Evolutionary conservation across 2,888 invertebrate genomes (phyloP), one percentile per base, ranked within the genome.

Genomic region (Eucera pruinosa): DNA sequence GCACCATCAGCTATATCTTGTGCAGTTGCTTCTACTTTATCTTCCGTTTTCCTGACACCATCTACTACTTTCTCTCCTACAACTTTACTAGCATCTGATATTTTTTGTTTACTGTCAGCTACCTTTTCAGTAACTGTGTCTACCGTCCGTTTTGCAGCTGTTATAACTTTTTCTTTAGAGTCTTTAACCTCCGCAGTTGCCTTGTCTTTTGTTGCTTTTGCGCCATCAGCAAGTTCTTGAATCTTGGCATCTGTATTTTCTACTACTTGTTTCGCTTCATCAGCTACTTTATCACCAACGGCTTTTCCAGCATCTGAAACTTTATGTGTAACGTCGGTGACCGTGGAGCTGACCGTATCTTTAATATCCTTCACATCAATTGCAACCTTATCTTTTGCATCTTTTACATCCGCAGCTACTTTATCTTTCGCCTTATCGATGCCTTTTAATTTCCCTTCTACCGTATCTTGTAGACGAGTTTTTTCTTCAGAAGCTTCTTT

Each of bases 381-480:
- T 13, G 39, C 62, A 1, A 73, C 9, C 2, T 36, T 60, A 6
- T 45, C 41, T 73, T 57, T 79, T 80, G 9, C 65, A 36, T 82
- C 82, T 58, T 84, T 84, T 11, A 68, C 30, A 3, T 45, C 50
- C 6, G 69, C 73, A 1, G n/a, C 25, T 6, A 15, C 62, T 23
- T 62, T 55, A 0, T 70, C 65, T 30, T 55, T 55, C 4, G 20
- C 25, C 47, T n/a, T 62, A 25, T 68, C 78, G 0, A 70, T 66
- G 7, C 87, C 78, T 67, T 88, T 84, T 9, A 86, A 23, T 1
- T 61, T 78, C n/a, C 84, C 79, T 0, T 87, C 86, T 0, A 7
- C 72, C 13, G 85, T 87, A 6, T 94, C 94, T 0, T 91, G 94
- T 93, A 50, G 93, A 93, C 88, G 93, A 0, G 55, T 57, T 57